Base-by-base conservation (phyloP, 2,888 invertebrate genomes). In the Stenolophus ochropezus region DNA sequence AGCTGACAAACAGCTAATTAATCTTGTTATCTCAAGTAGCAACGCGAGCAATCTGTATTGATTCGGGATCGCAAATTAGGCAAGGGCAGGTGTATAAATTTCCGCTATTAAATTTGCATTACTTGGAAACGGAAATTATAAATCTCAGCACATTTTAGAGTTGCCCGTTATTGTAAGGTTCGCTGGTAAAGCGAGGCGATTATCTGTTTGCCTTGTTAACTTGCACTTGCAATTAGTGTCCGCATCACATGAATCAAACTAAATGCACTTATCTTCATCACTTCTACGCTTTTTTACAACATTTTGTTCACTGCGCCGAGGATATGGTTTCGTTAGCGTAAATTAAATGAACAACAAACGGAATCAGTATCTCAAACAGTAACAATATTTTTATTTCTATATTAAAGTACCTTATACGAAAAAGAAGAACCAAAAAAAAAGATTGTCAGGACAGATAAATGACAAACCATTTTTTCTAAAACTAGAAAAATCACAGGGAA, bases 31-130 rank as follows among this genome's bases (percentile, higher is more conserved):
- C 65, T 69, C 33, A 61, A 61, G 61, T 25, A 61, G 61, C 61
- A 61, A 61, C 56, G 61, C 25, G 61, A 61, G 61, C 61, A 61
- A 61, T 61, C 61, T 61, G 53, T 74, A 74, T 74, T 49, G 74
- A 74, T 51, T 74, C 16, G 47, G 53, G 49, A 53, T 74, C 27
- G 74, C 74, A 74, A 74, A 74, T 74, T 74, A 74, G 74, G 74
- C 74, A 53, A 51, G 25, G 51, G 74, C 74, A 74, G 53, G 74
- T 74, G 74, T 51, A 25, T 53, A 74, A 74, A 74, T 74, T 74
- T 53, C 74, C 74, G 49, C 74, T 74, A 74, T 74, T 74, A 74
- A 74, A 74, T 74, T 74, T 74, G 74, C 74, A 74, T 74, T 74
- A 53, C 74, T 25, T 20, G 51, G 51, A 74, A 74, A 53, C 74